Base-by-base conservation (phyloP, 2,888 invertebrate genomes). In the Eudasyphora cyanicolor region DNA sequence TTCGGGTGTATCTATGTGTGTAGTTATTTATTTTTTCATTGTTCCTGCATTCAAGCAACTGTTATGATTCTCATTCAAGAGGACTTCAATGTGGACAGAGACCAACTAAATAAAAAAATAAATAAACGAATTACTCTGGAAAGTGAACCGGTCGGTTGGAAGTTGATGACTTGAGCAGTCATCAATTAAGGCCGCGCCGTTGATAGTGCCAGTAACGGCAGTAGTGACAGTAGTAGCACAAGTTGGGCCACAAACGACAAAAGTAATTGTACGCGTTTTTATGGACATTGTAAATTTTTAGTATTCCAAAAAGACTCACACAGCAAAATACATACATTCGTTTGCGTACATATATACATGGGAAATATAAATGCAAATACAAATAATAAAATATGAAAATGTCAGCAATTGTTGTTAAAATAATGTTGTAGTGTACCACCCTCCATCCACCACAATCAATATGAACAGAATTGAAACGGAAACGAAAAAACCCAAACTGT, bases 371-470 rank as follows among this genome's bases (percentile, higher is more conserved):
- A n/a, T n/a, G n/a, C n/a, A n/a, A 21, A 57, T 24, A 57, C 14
- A 60, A 60, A 60, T 32, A 67, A 67, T 67, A 67, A 67, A 67
- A 67, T 67, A 67, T 67, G 38, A 67, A 67, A 67, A 67, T 67
- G 67, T 67, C 67, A 67, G 67, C 67, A 67, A 42, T 67, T 67
- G 38, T 42, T 67, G 67, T 67, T 42, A 42, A 67, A 67, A 67
- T 42, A 67, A 67, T 67, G n/a, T n/a, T n/a, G n/a, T n/a, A n/a
- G n/a, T n/a, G 67, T 38, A 67, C 42, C 67, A 42, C 64, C 64
- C 1, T 1, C 57, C 49, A 51, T n/a, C 49, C 49, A 54, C 0
- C 21, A 54, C 54, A 10, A 54, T 54, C 19, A 67, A 67, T 67
- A 67, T 24, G 42, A 67, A 67, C 42, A 67, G 42, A 38, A 67